Evolutionary conservation across 35 echinoderm and acorn worm species (phyloP), one percentile per base, ranked within the genome.

Genomic region (Holothuria glaberrima): DNA sequence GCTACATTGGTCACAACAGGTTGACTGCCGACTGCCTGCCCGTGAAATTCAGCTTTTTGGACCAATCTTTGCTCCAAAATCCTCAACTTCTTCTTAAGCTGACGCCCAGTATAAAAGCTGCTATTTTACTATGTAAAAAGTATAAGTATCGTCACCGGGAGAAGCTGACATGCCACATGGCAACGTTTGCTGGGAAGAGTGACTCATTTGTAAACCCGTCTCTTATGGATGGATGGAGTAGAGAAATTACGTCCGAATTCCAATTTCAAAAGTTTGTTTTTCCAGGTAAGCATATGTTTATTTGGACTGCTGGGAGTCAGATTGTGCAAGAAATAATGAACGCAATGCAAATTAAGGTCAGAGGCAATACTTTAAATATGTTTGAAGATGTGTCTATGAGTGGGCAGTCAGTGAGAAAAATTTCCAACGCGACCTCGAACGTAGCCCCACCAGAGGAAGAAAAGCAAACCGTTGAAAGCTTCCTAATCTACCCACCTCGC

Each of bases 31-130:
- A 94, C n/a, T 79, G 86, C 71, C 71, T 92, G 24, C 92, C 92
- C 0, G 92, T 94, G 7, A 94, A 94, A 60, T 99, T 99, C 85
- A 99, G 93, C 48, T 99, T 99, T 86, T 52, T 99, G 24, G 97
- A 99, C 56, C 91, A 99, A 48, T 81, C 74, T 24, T 64, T 92
- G 29, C 65, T 99, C 28, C 92, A 93, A 75, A 91, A 92, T 70
- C 59, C 88, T 13, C 93, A 90, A 21, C 86, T 99, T 4, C 92
- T 99, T 88, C 34, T 66, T 26, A 88, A 93, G 59, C 58, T 99
- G 44, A 90, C 94, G n/a, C 93, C 93, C n/a, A 95, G 93, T 52
- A 93, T 99, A 6, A 91, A 99, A 50, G 91, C 93, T 5, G 93
- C 93, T 12, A 93, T 99, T 18, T 87, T 93, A 30, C 92, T 91